Evolutionary conservation across 2,113 vertebrate species (phyloP), one percentile per base, ranked within the genome.

Genomic region (Urocitellus parryii): DNA sequence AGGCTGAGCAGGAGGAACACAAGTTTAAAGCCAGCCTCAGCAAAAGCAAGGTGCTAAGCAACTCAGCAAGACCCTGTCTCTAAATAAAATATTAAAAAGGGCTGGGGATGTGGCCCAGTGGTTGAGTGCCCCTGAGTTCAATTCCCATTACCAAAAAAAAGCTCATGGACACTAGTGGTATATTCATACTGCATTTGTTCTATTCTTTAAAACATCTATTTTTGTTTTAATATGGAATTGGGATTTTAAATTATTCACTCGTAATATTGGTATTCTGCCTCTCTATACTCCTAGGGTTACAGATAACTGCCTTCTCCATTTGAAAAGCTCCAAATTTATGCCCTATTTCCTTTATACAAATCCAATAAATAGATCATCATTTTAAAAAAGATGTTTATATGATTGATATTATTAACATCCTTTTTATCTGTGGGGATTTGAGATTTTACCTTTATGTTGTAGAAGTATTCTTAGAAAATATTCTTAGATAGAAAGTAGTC

Each of bases 391-490:
- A 42, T 48, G 3, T 48, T 1, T 93, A 53, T 94, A 77, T 77
- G 89, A 7, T 93, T 89, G 73, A 16, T 89, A 18, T 32, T 89
- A 14, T 32, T 93, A 72, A 67, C 4, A 34, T 79, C 9, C 27
- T 8, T 48, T 84, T 53, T 63, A 24, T 9, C 16, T 73, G 42
- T 58, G 32, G 1, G 17, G 12, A 51, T 51, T 8, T 20, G 73
- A 93, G 84, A 48, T 79, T 77, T 29, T 77, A 34, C 73, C 58
- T 93, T 85, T 82, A 39, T 51, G 17, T 74, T 61, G 61, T 95
- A 65, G 53, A 88, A 96, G 81, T 51, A 89, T 90, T 45, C 45
- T 45, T 45, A 45, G 45, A 45, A 45, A 45, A 45, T 45, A 45
- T 45, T 45, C 45, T 45, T 45, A 45, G 45, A 9, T 45, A 45